Evolutionary conservation across 2,888 invertebrate genomes (phyloP).

Genomic region (Rhorus exstirpatorius): DNA sequence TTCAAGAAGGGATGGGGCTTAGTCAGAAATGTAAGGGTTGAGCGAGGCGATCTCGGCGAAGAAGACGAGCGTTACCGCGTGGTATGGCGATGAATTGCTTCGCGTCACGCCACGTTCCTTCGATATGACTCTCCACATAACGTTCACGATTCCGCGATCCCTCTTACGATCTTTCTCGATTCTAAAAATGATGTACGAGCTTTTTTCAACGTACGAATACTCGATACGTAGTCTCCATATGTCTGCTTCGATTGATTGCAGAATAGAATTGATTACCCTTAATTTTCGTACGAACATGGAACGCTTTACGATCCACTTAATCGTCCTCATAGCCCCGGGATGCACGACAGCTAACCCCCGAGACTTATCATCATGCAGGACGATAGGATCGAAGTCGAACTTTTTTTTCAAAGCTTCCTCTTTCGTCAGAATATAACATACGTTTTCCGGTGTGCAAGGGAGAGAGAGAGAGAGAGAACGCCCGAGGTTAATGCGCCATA

Average conservation of each 20-base stretch:
- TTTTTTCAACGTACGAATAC: slow-evolving; percentile 6
- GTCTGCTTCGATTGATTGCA: slow-evolving; percentile 32
- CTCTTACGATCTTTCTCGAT: not conserved
- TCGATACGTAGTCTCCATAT: slow-evolving; percentile 26
- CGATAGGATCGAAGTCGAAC: slow-evolving; percentile 41
- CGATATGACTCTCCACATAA: slow-evolving; percentile 49
- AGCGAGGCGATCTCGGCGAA: slow-evolving; percentile 64
- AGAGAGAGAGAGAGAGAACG: not conserved
- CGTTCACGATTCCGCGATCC: slow-evolving; percentile 39
- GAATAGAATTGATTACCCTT: slow-evolving; percentile 35
- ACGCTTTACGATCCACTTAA: slow-evolving; percentile 16
- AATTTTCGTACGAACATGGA: slow-evolving; percentile 27
- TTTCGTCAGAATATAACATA: not conserved
- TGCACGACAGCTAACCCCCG: not conserved
- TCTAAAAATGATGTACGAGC: slow-evolving; percentile 3
- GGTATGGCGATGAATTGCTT: slow-evolving; percentile 75
- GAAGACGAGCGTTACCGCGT: slow-evolving; percentile 59
- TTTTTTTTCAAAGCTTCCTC: slow-evolving; percentile 20
- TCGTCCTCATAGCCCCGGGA: slow-evolving; percentile 16
- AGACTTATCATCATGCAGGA: slow-evolving; percentile 17
- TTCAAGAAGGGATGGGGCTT: slow-evolving; percentile 65
- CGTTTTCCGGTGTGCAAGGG: not conserved
- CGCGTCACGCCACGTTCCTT: slow-evolving; percentile 80
- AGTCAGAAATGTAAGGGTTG: slow-evolving; percentile 74
- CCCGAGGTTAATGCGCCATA: slow-evolving; percentile 3